A percentile compares a stretch with the other conserved stretches of the same genome.
phyloP scores from a whole-genome alignment of 1,140 invertebrate species.

The Hylyphantes graminicola region DNA sequence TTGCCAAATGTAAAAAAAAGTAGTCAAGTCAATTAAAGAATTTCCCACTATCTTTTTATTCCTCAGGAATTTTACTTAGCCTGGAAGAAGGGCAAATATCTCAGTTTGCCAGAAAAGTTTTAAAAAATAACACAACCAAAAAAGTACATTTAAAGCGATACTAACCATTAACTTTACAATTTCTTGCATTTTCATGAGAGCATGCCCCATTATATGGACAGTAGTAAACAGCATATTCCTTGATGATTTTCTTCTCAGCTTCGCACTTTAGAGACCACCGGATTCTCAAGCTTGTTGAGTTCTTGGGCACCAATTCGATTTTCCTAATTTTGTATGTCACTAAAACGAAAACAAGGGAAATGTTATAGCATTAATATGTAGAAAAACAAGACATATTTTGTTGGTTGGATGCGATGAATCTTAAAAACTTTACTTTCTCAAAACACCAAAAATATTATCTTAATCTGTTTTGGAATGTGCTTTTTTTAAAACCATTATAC shows the following conservation, averaged over 20 bases:
- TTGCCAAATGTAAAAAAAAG: too few relatives aligned
- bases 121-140: not conserved
- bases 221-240: constrained; percentile 34
- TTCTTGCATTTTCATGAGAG: not conserved
- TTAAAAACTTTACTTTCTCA: too few relatives aligned
- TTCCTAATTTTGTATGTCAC: constrained; percentile 1
- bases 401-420: too few relatives aligned
- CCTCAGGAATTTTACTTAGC: too few relatives aligned
- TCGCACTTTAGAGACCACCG: constrained; percentile 33
- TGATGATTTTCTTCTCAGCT: constrained; percentile 35
- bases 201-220: constrained; percentile 19
- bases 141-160: not conserved
- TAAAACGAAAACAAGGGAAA: not conserved
- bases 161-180: constrained; percentile 14
- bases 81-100: too few relatives aligned
- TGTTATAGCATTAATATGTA: too few relatives aligned
- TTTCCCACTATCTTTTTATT: too few relatives aligned
- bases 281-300: constrained; percentile 32
- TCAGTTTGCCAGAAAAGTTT: not conserved
- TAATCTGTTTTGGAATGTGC: too few relatives aligned
- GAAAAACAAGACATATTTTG: too few relatives aligned
- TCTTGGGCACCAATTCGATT: constrained; percentile 14
- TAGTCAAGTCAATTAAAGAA: too few relatives aligned
- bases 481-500: too few relatives aligned
- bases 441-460: too few relatives aligned